Evolutionary conservation across 2,113 vertebrate species (phyloP).

Genomic region (Hippocampus barbouri): DNA sequence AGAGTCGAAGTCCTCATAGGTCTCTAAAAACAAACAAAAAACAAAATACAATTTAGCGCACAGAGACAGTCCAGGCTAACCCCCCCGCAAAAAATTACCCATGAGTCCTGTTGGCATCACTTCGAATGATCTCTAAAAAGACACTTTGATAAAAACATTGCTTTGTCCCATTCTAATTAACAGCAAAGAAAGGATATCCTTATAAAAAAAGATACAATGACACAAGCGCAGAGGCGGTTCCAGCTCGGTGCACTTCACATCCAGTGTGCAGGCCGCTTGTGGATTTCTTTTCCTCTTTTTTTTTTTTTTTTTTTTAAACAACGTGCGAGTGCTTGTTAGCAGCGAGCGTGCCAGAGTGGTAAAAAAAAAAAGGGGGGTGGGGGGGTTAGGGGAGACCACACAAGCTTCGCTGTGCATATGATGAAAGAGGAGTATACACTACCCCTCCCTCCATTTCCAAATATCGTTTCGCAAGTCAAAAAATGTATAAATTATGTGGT

Average conservation of each 20-base stretch:
- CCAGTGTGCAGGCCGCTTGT: neutral
- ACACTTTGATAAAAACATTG: slow-evolving; percentile 11
- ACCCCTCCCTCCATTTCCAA: too few relatives aligned
- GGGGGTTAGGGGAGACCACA: neutral
- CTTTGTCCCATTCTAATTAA: slow-evolving; percentile 48
- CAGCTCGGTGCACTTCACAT: slow-evolving; percentile 26
- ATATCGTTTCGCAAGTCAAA: too few relatives aligned
- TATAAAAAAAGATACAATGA: slow-evolving; percentile 3
- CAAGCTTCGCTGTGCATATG: neutral
- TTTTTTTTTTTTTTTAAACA: neutral
- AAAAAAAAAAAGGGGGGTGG: neutral
- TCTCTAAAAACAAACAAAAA: slow-evolving; percentile 73
- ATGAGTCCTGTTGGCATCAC: slow-evolving; percentile 34
- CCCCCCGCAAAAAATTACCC: slow-evolving; percentile 29
- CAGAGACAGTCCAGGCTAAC: slow-evolving; percentile 24
- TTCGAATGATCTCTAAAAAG: slow-evolving; percentile 53
- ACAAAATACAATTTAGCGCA: neutral
- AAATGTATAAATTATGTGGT: too few relatives aligned
- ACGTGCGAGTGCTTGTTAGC: slow-evolving; percentile 22
- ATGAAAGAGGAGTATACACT: too few relatives aligned
- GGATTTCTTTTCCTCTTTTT: neutral
- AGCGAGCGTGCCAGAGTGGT: neutral
- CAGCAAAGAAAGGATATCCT: slow-evolving; percentile 41
- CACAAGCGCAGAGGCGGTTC: slow-evolving; percentile 27
- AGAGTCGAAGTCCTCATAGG: slow-evolving; percentile 84